phyloP scores from a whole-genome alignment of 2,888 invertebrate genomes.

The Limenitis camilla region DNA sequence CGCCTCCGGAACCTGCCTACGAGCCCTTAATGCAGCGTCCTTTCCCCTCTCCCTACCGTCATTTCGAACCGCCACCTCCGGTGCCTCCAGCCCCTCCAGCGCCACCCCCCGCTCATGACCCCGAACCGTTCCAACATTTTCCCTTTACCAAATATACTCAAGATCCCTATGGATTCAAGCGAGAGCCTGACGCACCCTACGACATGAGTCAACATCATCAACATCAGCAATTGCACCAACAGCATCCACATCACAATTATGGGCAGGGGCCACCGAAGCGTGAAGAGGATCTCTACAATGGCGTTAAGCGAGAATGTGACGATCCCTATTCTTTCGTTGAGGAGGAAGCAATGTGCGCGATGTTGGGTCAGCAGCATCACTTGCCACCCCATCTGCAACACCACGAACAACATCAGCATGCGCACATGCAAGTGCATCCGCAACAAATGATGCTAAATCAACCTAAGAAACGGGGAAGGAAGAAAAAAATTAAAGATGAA shows the following conservation, averaged over 20 bases:
- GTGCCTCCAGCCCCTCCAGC: slow-evolving; percentile 30
- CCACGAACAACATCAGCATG: slow-evolving; percentile 46
- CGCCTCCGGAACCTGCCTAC: slow-evolving; percentile 45
- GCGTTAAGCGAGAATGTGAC: slow-evolving; percentile 77
- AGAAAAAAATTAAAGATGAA: slow-evolving; percentile 86
- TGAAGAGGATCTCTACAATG: slow-evolving; percentile 57
- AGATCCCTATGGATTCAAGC: slow-evolving; percentile 58
- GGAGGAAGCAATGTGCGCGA: slow-evolving; percentile 79
- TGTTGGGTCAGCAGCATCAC: slow-evolving; percentile 58
- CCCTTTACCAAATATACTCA: slow-evolving; percentile 59
- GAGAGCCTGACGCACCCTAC: slow-evolving; percentile 62
- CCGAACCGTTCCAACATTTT: slow-evolving; percentile 56
- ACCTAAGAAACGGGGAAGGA: slow-evolving; percentile 89
- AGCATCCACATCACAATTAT: slow-evolving; percentile 33
- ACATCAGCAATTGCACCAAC: slow-evolving; percentile 32
- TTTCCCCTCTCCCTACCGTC: slow-evolving; percentile 35
- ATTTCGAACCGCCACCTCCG: slow-evolving; percentile 38
- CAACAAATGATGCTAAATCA: slow-evolving; percentile 69
- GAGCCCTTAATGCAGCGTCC: slow-evolving; percentile 32
- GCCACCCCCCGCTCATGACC: slow-evolving; percentile 35
- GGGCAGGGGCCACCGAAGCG: slow-evolving; percentile 41
- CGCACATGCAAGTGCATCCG: slow-evolving; percentile 50
- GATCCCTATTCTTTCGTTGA: slow-evolving; percentile 92
- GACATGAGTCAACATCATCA: slow-evolving; percentile 62
- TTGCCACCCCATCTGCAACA: slow-evolving; percentile 48